Conservation (phyloP, 2,888 invertebrate species). For the Monochamus alternatus region DNA sequence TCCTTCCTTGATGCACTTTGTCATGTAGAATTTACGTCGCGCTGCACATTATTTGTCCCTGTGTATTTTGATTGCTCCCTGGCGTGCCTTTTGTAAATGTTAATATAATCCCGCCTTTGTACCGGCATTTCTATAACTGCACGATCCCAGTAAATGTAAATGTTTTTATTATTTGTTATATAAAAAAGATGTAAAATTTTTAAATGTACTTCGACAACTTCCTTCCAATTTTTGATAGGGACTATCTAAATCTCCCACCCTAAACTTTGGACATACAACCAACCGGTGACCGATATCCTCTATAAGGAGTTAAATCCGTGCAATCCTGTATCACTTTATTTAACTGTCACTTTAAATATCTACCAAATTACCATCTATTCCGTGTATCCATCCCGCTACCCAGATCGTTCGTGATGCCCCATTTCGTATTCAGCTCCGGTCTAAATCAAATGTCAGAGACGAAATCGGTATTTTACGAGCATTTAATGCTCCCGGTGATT, state of each 20-base stretch:
- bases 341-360: conserved; percentile 18
- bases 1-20: background rate
- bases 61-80: background rate
- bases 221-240: background rate
- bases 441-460: conserved; percentile 7
- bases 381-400: background rate
- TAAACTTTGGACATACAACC: background rate
- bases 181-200: too few relatives aligned
- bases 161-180: too few relatives aligned
- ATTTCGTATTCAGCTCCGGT: conserved; percentile 4
- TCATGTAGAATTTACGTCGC: background rate
- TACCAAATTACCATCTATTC: conserved; percentile 13
- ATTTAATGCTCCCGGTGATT: background rate
- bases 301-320: conserved; percentile 2
- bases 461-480: conserved; percentile 7
- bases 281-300: background rate
- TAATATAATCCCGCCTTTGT: background rate
- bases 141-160: too few relatives aligned
- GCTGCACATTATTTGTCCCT: background rate
- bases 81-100: background rate
- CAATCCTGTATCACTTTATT: conserved; percentile 14
- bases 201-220: background rate
- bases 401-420: conserved; percentile 3
- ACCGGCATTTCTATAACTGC: background rate
- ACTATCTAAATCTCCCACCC: background rate